Base-by-base conservation (phyloP, 2,797 vertebrate genomes). In the Melanotaenia boesemani region DNA sequence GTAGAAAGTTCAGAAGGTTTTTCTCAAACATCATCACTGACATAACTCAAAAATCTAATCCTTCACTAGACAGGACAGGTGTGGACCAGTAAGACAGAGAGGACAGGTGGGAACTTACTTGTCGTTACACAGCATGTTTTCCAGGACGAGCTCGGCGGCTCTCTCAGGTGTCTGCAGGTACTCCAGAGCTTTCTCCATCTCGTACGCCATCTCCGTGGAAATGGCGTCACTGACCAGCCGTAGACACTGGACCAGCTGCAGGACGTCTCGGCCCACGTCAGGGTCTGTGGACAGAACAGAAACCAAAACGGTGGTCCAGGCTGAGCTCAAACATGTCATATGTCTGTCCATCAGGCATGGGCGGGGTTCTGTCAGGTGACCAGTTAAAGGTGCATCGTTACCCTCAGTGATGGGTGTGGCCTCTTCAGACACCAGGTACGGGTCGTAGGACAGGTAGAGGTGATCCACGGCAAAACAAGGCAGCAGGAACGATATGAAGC, bases 381-480 rank as follows among this genome's bases (percentile, higher is more conserved):
- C 5, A 20, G 44, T 7, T 18, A 48, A 48, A 18, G 41, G 41
- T 44, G 30, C 5, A 6, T 39, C 18, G 34, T 72, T 68, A 98
- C 97, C 97, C 46, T 98, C 97, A 62, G 95, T 91, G 56, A 98
- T 88, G 32, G 94, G 92, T 13, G 95, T 96, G 0, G 98, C 97
- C 1, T 98, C 97, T 86, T 98, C 97, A 0, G 94, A 94, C 72
- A 94, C 79, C 68, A 98, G 92, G 77, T 95, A 95, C 74, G 97
- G 96, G 0, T 96, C 96, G 10, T 94, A 95, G n/a, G 96, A 95
- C 64, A 98, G 95, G 87, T 98, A 98, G 32, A 99, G 90, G 61
- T 98, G 97, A 85, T 99, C 98, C 71, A 98, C 95, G 62, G 96
- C 92, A 20, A 96, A 96, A 76, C 97, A 98, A 2, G 98, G 97